Base-by-base conservation (phyloP, 2,797 vertebrate species). In the Esox masquinongy region DNA sequence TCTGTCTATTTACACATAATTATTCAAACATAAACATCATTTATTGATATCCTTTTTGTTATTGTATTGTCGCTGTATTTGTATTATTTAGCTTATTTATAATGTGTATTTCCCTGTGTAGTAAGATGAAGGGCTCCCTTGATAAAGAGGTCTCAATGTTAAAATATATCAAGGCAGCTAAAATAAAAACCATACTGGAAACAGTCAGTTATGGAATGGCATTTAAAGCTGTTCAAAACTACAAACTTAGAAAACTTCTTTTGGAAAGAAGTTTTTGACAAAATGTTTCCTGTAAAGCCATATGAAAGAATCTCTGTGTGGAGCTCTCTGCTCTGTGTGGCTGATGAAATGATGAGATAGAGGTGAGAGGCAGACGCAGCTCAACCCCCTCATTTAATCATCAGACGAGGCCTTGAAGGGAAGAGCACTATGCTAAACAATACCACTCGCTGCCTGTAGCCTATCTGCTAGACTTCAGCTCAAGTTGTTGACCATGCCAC, bases 351-450 rank as follows among this genome's bases (percentile, higher is more conserved):
- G 49, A 79, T 83, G 81, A 80, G 82, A 87, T 74, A 87, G 24
- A 77, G 87, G 82, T 79, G 85, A 87, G 19, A 78, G 84, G 80
- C 74, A 85, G 80, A 85, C 80, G 79, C 81, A 74, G 77, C 82
- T 82, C 80, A 88, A 80, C 74, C 81, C 82, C 76, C 81, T 74
- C 72, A 68, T 75, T 79, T 89, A 89, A 91, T 92, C 88, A 91
- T 85, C 86, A 83, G 84, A 77, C 82, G 83, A 78, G 91, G 87
- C 88, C 89, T 92, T 90, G 87, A 89, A 92, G 91, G 86, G 85
- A 90, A 77, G 74, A 66, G 63, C 78, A 75, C 74, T 53, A 36
- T 87, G 19, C 77, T 69, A 63, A 82, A 86, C 80, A 84, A 86
- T 85, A 83, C 86, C 78, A 85, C 84, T 87, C 86, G 70, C 82